phyloP scores from a whole-genome alignment of 2,888 invertebrate genomes.

The Athripsodes cinereus region DNA sequence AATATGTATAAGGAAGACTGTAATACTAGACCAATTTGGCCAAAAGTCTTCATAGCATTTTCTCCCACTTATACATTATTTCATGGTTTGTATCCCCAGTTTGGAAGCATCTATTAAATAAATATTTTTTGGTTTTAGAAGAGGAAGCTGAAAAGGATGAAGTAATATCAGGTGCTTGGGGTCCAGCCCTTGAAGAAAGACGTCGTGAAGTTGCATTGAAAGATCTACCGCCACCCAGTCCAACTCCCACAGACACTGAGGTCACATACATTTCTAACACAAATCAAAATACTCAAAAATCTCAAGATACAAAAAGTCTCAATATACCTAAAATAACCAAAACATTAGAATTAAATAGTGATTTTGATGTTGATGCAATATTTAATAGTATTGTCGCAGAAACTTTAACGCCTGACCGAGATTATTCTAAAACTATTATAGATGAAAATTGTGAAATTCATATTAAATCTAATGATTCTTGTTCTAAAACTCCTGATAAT shows the following conservation, averaged over 20 bases:
- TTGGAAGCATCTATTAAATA: no score
- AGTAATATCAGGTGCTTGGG: conserved; percentile 60
- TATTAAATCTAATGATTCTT: no score
- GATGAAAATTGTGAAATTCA: neutral
- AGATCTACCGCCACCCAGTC: conserved; percentile 39
- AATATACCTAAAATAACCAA: neutral
- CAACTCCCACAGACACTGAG: conserved; percentile 37
- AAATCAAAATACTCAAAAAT: neutral
- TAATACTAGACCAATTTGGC: no score
- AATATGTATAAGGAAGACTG: no score
- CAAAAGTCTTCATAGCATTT: no score
- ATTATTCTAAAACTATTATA: neutral
- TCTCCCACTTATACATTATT: no score
- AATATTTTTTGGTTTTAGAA: neutral
- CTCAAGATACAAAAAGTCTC: no score
- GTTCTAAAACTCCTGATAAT: no score
- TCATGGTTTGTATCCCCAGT: no score
- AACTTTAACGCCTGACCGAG: neutral
- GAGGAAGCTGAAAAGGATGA: conserved; percentile 34
- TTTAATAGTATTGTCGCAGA: neutral
- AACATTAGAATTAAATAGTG: neutral
- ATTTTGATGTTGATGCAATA: neutral
- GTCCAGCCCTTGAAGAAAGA: conserved; percentile 45
- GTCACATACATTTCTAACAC: conserved; percentile 6
- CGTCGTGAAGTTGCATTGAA: conserved; percentile 38